Evolutionary conservation across 1,140 invertebrate species (phyloP), one percentile per base, ranked within the genome.

Genomic region (Listronotus oregonensis): DNA sequence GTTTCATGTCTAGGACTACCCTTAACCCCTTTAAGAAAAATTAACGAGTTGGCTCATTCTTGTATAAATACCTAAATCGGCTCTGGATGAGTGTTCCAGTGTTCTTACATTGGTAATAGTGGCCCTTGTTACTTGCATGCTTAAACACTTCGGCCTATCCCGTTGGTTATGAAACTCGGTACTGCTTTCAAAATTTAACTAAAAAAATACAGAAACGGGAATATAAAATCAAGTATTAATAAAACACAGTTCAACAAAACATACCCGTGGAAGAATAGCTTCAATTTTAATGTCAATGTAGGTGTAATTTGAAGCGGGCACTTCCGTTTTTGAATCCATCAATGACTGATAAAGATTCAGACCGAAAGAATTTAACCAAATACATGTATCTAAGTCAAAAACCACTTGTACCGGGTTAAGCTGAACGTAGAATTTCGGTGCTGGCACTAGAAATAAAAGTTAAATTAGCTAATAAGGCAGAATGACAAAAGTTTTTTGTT

Each of bases 341-440:
- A 95, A 78, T 49, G 90, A 90, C 68, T 92, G 85, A 74, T 90
- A 87, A 17, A 98, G 83, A 83, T 94, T 95, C 42, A 95, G 84
- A 43, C 88, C 84, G 79, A 98, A 98, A n/a, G 93, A 92, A 78
- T 96, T 95, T 31, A 96, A 85, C 96, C 96, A 98, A 17, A 97
- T 80, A 65, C 94, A 83, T 27, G 93, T 96, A 58, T 89, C 84
- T 49, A 90, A 82, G 79, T 98, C 95, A 68, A 97, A 88, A 65
- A 87, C 87, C 32, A 97, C 78, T 75, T 92, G 87, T 40, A 97
- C 82, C 0, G 95, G 96, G 81, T 95, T 95, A 11, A 97, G 75
- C 76, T 96, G 90, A 6, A 93, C 86, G 80, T 93, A 97, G 73
- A 97, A 85, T 78, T 97, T 97, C 34, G 95, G 91, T 49, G 93